Evolutionary conservation across 2,888 invertebrate genomes (phyloP), one percentile per base, ranked within the genome.

Genomic region (Heliconius aoede): DNA sequence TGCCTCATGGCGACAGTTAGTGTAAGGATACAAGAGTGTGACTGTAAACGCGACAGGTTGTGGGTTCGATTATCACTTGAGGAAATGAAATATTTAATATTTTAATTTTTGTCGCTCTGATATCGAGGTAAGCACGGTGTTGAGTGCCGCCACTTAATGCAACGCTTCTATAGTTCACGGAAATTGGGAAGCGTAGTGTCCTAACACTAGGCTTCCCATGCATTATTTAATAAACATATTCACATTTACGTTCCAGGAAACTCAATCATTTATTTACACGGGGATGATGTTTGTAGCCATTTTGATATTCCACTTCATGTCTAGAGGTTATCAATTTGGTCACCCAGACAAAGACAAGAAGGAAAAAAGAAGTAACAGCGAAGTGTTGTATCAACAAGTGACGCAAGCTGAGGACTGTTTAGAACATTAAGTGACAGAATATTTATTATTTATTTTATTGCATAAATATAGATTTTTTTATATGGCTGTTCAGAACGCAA

Each of bases 201-300:
- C n/a, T n/a, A n/a, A n/a, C n/a, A n/a, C n/a, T n/a, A n/a, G n/a
- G n/a, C n/a, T n/a, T n/a, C n/a, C n/a, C n/a, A n/a, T n/a, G n/a
- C n/a, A 2, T 60, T 60, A 60, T 7, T 60, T 26, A 60, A 26
- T 60, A 18, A 18, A 9, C n/a, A 13, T 68, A 2, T 76, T 46
- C n/a, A 18, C 61, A 18, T 36, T 40, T 61, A 62, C 51, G 3
- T 73, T 94, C 32, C 93, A 98, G 97, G 95, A 96, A 24, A 95
- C 94, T 58, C 97, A 97, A 85, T 97, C 97, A 86, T 96, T 97
- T 89, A 92, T 98, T 74, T 98, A 97, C 88, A 96, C 97, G n/a
- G 96, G 93, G 0, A 89, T 98, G 62, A 97, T 98, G 97, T 92
- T 96, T 24, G 84, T 95, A 0, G 96, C 97, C 74, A 96, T 97